Percentiles rank a stretch among this genome's conserved stretches.
These are phyloP conservation scores for Cryptoprocta ferox DNA, from an alignment of 2,797 vertebrate species.

Conservation along the genomic window DNA sequence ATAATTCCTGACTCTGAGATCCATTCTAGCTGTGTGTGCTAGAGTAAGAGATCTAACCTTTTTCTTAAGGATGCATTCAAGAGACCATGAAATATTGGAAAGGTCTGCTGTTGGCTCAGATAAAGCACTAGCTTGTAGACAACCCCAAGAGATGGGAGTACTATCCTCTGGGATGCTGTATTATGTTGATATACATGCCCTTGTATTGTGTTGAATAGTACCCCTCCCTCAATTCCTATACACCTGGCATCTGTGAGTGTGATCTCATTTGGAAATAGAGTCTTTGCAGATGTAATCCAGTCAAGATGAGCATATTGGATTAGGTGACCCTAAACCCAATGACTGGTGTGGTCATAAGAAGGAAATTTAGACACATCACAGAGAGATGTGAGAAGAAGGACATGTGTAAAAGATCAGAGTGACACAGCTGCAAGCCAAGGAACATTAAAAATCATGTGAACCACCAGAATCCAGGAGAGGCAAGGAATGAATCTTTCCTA, in stretches of 20 bases:
- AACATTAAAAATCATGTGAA: not conserved
- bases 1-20: not conserved
- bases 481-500: not conserved
- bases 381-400: not conserved
- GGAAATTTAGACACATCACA: not conserved
- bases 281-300: not conserved
- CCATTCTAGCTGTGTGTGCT: not conserved
- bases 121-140: not conserved
- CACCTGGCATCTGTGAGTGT: not conserved
- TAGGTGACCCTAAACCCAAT: not conserved
- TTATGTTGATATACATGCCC: too few relatives aligned
- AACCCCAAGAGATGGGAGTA: not conserved
- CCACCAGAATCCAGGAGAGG: not conserved
- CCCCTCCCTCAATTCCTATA: not conserved
- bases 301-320: not conserved
- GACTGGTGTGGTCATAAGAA: not conserved
- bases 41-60: not conserved
- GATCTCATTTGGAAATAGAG: not conserved
- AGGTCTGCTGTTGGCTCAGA: not conserved
- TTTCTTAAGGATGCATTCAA: not conserved
- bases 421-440: not conserved
- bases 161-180: not conserved
- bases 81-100: not conserved
- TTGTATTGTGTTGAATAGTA: not conserved
- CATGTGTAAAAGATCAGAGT: not conserved